Evolutionary conservation across 2,113 vertebrate genomes (phyloP), one percentile per base, ranked within the genome.

Genomic region (Clinocottus analis): DNA sequence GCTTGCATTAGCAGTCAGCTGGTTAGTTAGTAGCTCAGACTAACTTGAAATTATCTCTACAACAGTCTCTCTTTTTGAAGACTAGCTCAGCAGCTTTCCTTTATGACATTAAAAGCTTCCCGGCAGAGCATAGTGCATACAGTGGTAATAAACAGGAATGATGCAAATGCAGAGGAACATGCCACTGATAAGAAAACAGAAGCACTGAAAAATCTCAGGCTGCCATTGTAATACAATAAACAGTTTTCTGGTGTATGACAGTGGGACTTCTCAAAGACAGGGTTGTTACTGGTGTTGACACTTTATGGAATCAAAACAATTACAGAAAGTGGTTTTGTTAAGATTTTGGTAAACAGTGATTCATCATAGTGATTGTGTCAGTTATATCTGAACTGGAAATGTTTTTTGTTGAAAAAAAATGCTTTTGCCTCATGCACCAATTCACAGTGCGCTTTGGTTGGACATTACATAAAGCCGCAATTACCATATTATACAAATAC

Each of bases 171-270:
- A 35, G 41, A 9, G 49, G 21, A 10, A 11, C 17, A 53, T 53
- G 49, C 49, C 49, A 9, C 25, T 31, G 59, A 61, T 5, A 12
- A 35, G 68, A 77, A 71, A 83, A 75, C 77, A 80, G 47, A 73
- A 77, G 64, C 66, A 49, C 41, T 45, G 60, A 79, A 74, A 79
- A 47, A 85, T 77, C 60, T 60, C 72, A 82, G 49, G 55, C 25
- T n/a, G 61, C 12, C 64, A 29, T 12, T 66, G 82, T 61, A 79
- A 87, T 65, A 61, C 23, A 76, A 75, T 56, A 72, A 79, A 67
- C 55, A 13, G 53, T 14, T 43, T 43, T 1, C 47, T 49, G 47
- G 47, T 21, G 7, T 49, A 21, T 49, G 53, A 56, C 23, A 27
- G 53, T 56, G 53, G 23, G 25, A 27, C 53, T 56, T 56, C 25